Base-by-base conservation (phyloP, 2,797 vertebrate species). In the Gymnopithys bicolor region DNA sequence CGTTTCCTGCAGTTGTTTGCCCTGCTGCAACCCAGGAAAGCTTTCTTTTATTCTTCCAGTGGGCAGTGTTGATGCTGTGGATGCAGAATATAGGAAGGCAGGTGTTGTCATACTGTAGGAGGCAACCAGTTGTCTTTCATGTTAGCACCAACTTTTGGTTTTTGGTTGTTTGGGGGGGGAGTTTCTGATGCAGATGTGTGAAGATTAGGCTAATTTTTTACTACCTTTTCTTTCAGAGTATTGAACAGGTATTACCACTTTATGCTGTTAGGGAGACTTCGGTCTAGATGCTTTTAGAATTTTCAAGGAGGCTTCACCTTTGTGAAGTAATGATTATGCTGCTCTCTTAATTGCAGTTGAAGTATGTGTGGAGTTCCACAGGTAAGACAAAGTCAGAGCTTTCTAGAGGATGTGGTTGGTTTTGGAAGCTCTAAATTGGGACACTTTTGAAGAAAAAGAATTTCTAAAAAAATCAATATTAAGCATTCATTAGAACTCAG, bases 121-220 rank as follows among this genome's bases (percentile, higher is more conserved):
- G 64, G 48, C 43, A 84, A 23, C 7, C n/a, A 59, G 14, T 45
- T 84, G 28, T 71, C 43, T 75, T 90, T 77, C 9, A 5, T 24
- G 37, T 71, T 73, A 23, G 6, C 41, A 21, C 28, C 56, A n/a
- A 39, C 4, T 49, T 82, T 74, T 52, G 46, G 6, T 7, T 39
- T 53, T 76, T 51, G 17, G 15, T 75, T 56, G 3, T 17, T 79
- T 23, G 4, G 2, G 0, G 0, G 33, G 33, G 33, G 33, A 45
- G 35, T 59, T 62, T 41, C 70, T 62, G 14, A 51, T 64, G 11
- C 35, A 56, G 33, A 15, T 74, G 1, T 37, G 11, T 69, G 48
- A 74, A 52, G 48, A 19, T 87, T 18, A 63, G 35, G 3, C 11
- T 87, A 0, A 24, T 79, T 81, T 79, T 9, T 67, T 60, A 35